Percentiles rank a stretch among this genome's conserved stretches.
Evolutionary conservation across 2,888 invertebrate genomes (phyloP).

Genomic region (Ophion ventricosus): DNA sequence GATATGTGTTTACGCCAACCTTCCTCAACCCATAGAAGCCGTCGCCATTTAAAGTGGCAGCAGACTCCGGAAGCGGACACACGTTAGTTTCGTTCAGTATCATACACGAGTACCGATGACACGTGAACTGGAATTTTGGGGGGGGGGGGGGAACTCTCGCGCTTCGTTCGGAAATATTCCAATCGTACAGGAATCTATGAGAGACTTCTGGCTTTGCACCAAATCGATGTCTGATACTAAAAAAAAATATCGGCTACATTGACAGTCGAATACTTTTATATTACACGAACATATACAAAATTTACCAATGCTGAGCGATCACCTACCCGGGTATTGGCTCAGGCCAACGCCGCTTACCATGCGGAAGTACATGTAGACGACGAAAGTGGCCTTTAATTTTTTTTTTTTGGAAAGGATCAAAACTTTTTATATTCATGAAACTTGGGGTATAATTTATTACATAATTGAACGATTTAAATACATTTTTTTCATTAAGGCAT

Average conservation of each 20-base stretch:
- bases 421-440: too few relatives aligned
- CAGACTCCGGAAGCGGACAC: constrained; percentile 28
- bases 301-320: too few relatives aligned
- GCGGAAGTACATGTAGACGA: too few relatives aligned
- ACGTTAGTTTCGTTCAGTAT: constrained; percentile 55
- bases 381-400: too few relatives aligned
- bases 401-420: too few relatives aligned
- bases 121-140: constrained; percentile 55
- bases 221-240: neutral
- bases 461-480: too few relatives aligned
- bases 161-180: constrained; percentile 17
- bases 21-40: constrained; percentile 37
- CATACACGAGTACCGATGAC: constrained; percentile 51
- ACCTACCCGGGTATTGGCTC: too few relatives aligned
- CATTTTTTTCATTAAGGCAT: too few relatives aligned
- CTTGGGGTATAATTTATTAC: too few relatives aligned
- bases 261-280: neutral
- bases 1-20: constrained; percentile 19
- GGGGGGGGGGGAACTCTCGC: neutral
- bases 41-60: constrained; percentile 50
- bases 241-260: neutral
- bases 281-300: too few relatives aligned
- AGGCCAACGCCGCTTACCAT: too few relatives aligned
- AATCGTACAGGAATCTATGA: constrained; percentile 15
- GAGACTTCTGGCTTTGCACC: neutral